Evolutionary conservation across 2,797 vertebrate species (phyloP), one percentile per base, ranked within the genome.

Genomic region (Adelosebastes latens): DNA sequence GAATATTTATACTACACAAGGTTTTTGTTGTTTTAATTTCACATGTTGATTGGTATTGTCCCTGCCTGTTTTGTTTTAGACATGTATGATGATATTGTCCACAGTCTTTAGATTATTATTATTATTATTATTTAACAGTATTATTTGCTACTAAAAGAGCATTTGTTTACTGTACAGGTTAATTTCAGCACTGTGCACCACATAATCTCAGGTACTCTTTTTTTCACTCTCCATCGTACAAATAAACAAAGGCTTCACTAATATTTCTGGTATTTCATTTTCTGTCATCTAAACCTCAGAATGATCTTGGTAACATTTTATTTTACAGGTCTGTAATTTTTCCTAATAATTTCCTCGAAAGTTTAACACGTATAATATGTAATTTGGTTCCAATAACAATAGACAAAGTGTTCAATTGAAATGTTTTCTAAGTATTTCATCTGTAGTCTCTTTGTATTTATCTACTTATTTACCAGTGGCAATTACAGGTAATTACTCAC

Each of bases 191-290:
- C 77, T 81, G 80, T 87, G 84, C 74, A 18, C 16, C 42, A 70
- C 46, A 77, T 80, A 82, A 86, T 79, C 93, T 92, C 94, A 92
- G 92, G 92, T 91, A 82, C 31, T 81, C 32, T n/a, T 81, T 29
- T 59, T 25, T 39, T 72, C 0, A 1, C 13, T 79, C 29, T 73
- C 4, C 3, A 68, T 68, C 7, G 39, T 72, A 81, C 14, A 82
- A 88, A 88, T 92, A 91, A 89, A 88, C 49, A 59, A 75, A 84
- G 1, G 1, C 53, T 72, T 76, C 4, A 81, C 13, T 12, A 60
- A 62, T 62, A 25, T 46, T 59, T 75, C 31, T 72, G 5, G 12
- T 62, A 24, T 31, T 77, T 58, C 0, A 12, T 71, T 81, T 73
- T 65, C 2, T 80, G 5, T 68, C 7, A 75, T 64, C 0, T 6